Evolutionary conservation across 23 tunicate species (phyloP).

Genomic region (Corella eumyota): DNA sequence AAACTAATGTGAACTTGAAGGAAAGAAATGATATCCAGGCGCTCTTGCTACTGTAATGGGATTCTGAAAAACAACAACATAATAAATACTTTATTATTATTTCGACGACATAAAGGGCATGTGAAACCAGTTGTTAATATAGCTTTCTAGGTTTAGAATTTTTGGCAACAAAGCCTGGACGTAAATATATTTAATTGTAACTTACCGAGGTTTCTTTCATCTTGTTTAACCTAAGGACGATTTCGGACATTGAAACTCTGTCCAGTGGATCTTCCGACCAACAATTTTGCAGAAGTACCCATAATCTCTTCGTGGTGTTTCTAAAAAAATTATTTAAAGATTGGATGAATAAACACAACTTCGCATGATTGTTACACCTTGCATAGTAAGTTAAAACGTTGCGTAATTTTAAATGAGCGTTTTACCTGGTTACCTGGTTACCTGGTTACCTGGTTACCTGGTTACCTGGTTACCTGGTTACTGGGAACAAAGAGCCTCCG

Average conservation of each 20-base stretch:
- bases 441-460: no score
- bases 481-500: slow-evolving; percentile 46
- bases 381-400: no score
- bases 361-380: no score
- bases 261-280: slow-evolving; percentile 30
- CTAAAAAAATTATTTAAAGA: slow-evolving; percentile 5
- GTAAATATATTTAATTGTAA: no score
- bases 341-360: no score
- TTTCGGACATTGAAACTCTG: slow-evolving; percentile 11
- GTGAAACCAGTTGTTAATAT: no score
- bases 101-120: no score
- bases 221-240: slow-evolving; percentile 4
- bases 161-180: no score
- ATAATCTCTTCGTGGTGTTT: slow-evolving; percentile 47
- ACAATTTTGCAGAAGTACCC: slow-evolving; percentile 47
- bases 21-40: slow-evolving; percentile 43
- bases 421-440: no score
- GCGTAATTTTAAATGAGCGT: no score
- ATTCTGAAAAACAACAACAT: slow-evolving; percentile 18
- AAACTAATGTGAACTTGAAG: slow-evolving; percentile 6
- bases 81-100: no score
- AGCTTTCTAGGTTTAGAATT: no score
- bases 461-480: slow-evolving; percentile 32
- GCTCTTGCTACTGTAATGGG: slow-evolving; percentile 47
- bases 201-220: slow-evolving; percentile 42